Evolutionary conservation across 1,140 invertebrate species (phyloP), one percentile per base, ranked within the genome.

Genomic region (Sycophaga agraensis): DNA sequence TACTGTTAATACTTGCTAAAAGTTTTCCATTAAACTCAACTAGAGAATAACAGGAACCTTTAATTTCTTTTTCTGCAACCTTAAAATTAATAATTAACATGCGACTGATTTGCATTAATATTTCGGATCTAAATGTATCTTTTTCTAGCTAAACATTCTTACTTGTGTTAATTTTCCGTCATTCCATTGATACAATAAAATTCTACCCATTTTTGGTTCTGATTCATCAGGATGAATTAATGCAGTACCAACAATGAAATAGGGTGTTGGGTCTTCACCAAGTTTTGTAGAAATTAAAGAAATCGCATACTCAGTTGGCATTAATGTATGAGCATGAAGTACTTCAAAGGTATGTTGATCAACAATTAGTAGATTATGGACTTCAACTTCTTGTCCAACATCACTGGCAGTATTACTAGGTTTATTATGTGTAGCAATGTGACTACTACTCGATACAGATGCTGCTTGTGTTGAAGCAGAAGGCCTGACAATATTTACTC

Each of bases 291-390:
- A 97, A 58, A 96, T 89, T 14, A 98, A 79, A 22, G 93, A 93
- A 64, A 96, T 84, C 7, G 92, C 93, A 76, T 91, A 96, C 78
- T 98, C 96, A 55, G 87, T 89, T 1, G 88, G 85, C 84, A 93
- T 88, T 63, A 98, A 85, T 68, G 96, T 93, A 79, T 98, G 92
- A 3, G 93, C 88, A 80, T 97, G 94, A n/a, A 97, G 79, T 17
- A 96, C 91, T 84, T 97, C 94, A 77, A 98, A 98, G 0, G 97
- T 98, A 75, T 98, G 94, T 72, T 98, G 95, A 84, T 98, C 94
- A 59, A 99, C 89, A 26, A 99, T 85, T 4, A 98, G 83, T 35
- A 99, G 83, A 80, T 93, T 97, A 76, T 97, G 90, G 12, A 96
- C 86, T 81, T 98, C 96, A 14, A 96, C 85, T 81, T 98, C 95